Percentiles rank a stretch among this genome's conserved stretches.
Conservation (phyloP, 2,888 invertebrate genomes). For the Kuschelorhynchus macadamiae region DNA sequence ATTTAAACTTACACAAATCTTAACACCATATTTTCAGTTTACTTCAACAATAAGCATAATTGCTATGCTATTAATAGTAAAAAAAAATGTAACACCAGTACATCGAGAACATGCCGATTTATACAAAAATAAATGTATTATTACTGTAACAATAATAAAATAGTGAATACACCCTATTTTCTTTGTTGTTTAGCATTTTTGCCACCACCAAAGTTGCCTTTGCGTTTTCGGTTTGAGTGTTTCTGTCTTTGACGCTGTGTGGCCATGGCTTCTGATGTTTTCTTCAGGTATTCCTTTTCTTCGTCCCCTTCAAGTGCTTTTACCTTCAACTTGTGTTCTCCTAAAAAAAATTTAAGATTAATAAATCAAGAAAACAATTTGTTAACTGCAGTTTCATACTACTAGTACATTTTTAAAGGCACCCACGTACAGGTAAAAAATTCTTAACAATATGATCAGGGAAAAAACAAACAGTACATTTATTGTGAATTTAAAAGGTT, state of each 20-base stretch:
- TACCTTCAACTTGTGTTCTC: slow-evolving; percentile 69
- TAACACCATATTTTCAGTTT: too few species aligned
- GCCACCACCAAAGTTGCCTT: slow-evolving; percentile 61
- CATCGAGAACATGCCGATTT: too few species aligned
- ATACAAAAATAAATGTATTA: background rate
- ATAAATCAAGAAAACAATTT: background rate
- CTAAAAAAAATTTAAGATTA: slow-evolving; percentile 21
- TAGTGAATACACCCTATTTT: slow-evolving; percentile 6
- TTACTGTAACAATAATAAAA: background rate
- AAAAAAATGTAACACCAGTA: too few species aligned
- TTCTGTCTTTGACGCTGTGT: slow-evolving; percentile 70
- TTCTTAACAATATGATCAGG: too few species aligned
- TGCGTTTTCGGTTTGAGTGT: slow-evolving; percentile 63
- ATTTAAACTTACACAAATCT: too few species aligned
- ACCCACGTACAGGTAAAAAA: too few species aligned
- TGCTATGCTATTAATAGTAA: too few species aligned
- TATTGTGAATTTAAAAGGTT: too few species aligned
- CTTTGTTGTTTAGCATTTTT: slow-evolving; percentile 50
- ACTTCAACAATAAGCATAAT: too few species aligned
- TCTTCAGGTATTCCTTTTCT: slow-evolving; percentile 77
- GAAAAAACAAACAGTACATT: too few species aligned
- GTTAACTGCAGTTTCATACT: too few species aligned
- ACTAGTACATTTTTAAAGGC: too few species aligned
- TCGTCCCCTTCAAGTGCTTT: slow-evolving; percentile 79
- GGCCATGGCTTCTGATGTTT: slow-evolving; percentile 74